phyloP scores from a whole-genome alignment of 2,113 vertebrate genomes.

The Pelobates fuscus region DNA sequence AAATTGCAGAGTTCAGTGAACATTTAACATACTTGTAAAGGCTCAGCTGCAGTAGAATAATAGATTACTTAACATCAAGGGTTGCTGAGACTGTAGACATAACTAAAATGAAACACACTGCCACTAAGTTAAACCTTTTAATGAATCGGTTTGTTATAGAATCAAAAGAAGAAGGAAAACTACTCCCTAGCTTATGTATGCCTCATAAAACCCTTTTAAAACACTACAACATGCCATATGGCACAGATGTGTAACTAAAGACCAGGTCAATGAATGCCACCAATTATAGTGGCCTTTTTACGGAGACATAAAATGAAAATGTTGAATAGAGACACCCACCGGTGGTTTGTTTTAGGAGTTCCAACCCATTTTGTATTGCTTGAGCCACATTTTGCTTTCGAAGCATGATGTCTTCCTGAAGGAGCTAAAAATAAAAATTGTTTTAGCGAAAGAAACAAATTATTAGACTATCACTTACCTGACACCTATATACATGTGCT shows the following conservation, averaged over 20 bases:
- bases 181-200: not conserved
- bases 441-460: not conserved
- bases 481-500: not conserved
- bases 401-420: slow-evolving; percentile 87
- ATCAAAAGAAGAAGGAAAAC: too few relatives aligned
- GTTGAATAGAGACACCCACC: slow-evolving; percentile 68
- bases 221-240: not conserved
- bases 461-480: not conserved
- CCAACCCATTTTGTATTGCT: slow-evolving; percentile 88
- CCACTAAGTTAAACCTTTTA: too few relatives aligned
- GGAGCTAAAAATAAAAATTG: slow-evolving; percentile 65
- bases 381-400: slow-evolving; percentile 89
- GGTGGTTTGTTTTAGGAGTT: slow-evolving; percentile 95
- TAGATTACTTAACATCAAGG: too few relatives aligned
- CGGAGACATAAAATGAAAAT: too few relatives aligned
- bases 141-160: too few relatives aligned
- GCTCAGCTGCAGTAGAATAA: too few relatives aligned
- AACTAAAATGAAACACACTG: too few relatives aligned
- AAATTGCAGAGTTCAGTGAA: too few relatives aligned
- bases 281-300: not conserved
- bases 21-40: too few relatives aligned
- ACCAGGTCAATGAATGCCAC: not conserved
- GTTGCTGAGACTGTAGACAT: too few relatives aligned
- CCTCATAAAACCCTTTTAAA: not conserved
- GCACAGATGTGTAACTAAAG: not conserved